Base-by-base conservation (phyloP, 2,888 invertebrate genomes). In the Ischnura elegans region DNA sequence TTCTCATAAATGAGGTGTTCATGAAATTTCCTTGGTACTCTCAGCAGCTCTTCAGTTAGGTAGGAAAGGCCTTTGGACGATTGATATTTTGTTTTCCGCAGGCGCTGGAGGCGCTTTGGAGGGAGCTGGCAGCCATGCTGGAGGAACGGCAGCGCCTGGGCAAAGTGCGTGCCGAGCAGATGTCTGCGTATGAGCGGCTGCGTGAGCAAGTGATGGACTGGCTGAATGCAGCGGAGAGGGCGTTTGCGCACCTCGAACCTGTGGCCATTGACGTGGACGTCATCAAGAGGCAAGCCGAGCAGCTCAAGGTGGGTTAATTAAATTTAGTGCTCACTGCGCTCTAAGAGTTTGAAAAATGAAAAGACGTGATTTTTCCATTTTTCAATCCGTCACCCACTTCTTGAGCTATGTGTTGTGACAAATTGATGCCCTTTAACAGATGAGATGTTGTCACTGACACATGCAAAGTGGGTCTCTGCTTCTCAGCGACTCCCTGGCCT, bases 211-310 rank as follows among this genome's bases (percentile, higher is more conserved):
- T 98, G 0, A 96, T 98, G 25, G 98, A 98, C 93, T 99, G 99
- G 99, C 96, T 99, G 90, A 97, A 97, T 13, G 97, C 97, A 45
- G 98, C 98, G 95, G 99, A 99, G 96, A 97, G 96, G 46, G 97
- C 97, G 95, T 97, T 99, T 0, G 97, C 97, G 94, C 97, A 97
- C 47, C 96, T 99, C 90, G 97, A 98, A 94, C 97, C 98, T 0
- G 98, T 99, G 0, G 99, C 99, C 0, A 97, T 99, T 0, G 99
- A 99, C 95, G 96, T 98, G 94, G 99, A 99, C 87, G 97, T 97
- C 84, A 96, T 99, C 93, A 98, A 98, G 94, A 97, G 97, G 94
- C 99, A 99, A 96, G 97, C 97, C 93, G 98, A 98, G 43, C 98
- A 98, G 95, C 96, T 98, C 19, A 97, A 98, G 95, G 95, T 95